These are phyloP conservation scores for Rattus rattus DNA, from an alignment of 2,113 vertebrate genomes.

Conservation along the genomic window DNA sequence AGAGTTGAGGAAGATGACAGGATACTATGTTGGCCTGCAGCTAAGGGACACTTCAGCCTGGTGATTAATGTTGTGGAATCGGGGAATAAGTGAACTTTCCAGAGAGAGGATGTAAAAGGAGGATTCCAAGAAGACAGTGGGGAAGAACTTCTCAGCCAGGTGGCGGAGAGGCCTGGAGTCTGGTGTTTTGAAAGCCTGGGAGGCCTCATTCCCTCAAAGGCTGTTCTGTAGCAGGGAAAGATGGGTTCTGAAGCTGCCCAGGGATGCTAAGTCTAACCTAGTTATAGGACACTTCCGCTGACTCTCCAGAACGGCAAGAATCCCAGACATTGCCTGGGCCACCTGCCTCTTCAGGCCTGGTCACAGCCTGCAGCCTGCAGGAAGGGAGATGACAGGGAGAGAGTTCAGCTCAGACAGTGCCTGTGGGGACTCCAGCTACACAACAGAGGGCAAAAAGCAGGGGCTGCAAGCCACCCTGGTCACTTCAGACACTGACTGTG, in stretches of 20 bases:
- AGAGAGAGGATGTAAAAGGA: neutral
- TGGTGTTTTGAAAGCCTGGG: neutral
- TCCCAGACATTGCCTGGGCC: neutral
- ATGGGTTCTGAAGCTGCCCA: neutral
- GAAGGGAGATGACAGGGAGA: neutral
- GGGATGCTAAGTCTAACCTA: neutral
- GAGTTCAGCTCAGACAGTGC: neutral
- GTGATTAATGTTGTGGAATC: neutral
- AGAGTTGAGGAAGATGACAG: neutral
- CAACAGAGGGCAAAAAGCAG: conserved; percentile 39
- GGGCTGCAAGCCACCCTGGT: neutral
- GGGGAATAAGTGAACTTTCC: neutral
- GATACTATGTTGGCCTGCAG: neutral
- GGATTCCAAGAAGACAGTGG: neutral
- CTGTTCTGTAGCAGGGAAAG: neutral
- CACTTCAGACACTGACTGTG: neutral
- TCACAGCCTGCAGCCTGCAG: neutral
- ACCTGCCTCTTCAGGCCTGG: neutral
- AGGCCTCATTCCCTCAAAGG: neutral
- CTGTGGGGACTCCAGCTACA: conserved; percentile 51
- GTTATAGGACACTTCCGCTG: neutral
- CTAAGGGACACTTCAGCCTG: neutral
- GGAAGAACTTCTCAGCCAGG: conserved; percentile 19
- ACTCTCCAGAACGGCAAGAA: neutral
- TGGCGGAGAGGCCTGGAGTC: neutral